These are phyloP conservation scores for Sciaenops ocellatus DNA, from an alignment of 2,797 vertebrate genomes.

Conservation along the genomic window DNA sequence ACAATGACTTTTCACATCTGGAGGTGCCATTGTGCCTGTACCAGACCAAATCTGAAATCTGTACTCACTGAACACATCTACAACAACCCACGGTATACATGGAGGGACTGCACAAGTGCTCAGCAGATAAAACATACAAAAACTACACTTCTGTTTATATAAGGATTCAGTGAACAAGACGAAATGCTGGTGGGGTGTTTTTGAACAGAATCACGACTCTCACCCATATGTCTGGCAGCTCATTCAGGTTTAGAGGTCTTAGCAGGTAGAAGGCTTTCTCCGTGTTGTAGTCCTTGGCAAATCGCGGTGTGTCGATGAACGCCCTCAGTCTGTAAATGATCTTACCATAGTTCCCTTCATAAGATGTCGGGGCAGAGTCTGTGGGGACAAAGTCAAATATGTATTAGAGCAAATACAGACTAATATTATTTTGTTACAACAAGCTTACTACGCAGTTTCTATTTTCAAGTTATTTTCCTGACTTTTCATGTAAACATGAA, in stretches of 20 bases:
- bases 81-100: background rate
- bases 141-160: background rate
- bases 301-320: conserved; percentile 92
- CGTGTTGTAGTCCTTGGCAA: conserved; percentile 92
- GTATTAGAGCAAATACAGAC: background rate
- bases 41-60: too few species aligned
- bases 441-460: background rate
- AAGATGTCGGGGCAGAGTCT: conserved; percentile 94
- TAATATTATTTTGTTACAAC: background rate
- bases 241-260: conserved; percentile 92
- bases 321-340: conserved; percentile 91
- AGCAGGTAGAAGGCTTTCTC: conserved; percentile 91
- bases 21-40: too few species aligned
- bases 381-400: background rate
- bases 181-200: background rate
- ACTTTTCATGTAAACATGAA: conserved; percentile 9
- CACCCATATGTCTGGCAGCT: conserved; percentile 94
- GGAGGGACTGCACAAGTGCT: background rate
- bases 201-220: conserved; percentile 49
- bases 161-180: too few species aligned
- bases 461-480: background rate
- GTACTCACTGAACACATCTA: too few species aligned
- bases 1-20: too few species aligned
- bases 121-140: background rate
- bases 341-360: conserved; percentile 94